Evolutionary conservation across 2,797 vertebrate genomes (phyloP).

Genomic region (Toxotes lorentzi): DNA sequence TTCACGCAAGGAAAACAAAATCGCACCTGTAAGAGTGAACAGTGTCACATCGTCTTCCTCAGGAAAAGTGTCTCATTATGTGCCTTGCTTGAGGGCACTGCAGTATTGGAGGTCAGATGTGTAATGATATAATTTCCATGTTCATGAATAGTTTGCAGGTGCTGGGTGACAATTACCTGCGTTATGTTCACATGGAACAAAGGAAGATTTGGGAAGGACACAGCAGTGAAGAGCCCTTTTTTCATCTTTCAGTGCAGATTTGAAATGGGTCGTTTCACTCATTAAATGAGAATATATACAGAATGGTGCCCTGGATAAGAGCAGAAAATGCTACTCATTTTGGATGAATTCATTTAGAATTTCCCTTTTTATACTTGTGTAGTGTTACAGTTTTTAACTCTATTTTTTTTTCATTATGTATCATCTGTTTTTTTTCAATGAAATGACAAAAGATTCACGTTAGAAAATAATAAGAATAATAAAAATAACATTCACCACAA

Average conservation of each 20-base stretch:
- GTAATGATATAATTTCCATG: background rate
- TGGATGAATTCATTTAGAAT: background rate
- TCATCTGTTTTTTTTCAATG: too few relatives aligned
- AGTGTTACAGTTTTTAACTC: background rate
- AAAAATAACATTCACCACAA: background rate
- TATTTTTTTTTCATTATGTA: background rate
- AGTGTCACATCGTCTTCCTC: background rate
- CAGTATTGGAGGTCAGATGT: background rate
- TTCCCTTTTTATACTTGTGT: too few relatives aligned
- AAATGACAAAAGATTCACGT: background rate
- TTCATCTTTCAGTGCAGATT: background rate
- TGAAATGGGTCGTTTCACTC: background rate
- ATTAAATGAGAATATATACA: background rate
- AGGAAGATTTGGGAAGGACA: background rate
- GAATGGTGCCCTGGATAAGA: too few relatives aligned
- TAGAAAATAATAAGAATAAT: background rate
- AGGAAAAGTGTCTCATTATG: background rate
- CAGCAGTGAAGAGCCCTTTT: too few relatives aligned
- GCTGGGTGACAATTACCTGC: background rate
- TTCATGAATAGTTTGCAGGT: background rate
- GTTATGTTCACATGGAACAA: background rate
- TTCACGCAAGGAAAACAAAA: background rate
- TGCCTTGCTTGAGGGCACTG: conserved; percentile 23
- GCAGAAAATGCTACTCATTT: too few relatives aligned
- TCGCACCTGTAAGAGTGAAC: background rate